phyloP scores from a whole-genome alignment of 92 coral and sea anemone genomes.

The Anthopleura xanthogrammica region DNA sequence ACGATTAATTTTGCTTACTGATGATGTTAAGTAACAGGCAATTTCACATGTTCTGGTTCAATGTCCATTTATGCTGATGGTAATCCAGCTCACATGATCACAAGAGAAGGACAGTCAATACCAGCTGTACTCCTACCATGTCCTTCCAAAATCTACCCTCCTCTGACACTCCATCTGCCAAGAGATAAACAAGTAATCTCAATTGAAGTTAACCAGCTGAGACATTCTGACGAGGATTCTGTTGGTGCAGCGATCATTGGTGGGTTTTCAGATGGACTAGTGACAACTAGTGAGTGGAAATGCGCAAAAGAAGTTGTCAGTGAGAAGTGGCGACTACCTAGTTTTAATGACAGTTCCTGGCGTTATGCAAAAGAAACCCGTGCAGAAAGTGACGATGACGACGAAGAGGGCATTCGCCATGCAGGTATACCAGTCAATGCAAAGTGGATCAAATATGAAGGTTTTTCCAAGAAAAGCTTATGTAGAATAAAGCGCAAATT shows the following conservation, averaged over 20 bases:
- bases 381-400: background rate
- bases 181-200: background rate
- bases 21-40: background rate
- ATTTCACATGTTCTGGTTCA: background rate
- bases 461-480: background rate
- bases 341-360: slow-evolving; percentile 3
- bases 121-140: background rate
- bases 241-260: background rate
- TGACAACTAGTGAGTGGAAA: background rate
- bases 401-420: background rate
- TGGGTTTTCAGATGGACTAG: slow-evolving; percentile 1
- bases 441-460: background rate
- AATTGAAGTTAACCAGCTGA: background rate
- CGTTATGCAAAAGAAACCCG: background rate
- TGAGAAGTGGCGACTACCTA: background rate
- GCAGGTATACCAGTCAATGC: background rate
- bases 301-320: background rate
- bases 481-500: background rate
- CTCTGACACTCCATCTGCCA: background rate
- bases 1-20: background rate
- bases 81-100: background rate
- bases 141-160: background rate
- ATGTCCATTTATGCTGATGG: background rate
- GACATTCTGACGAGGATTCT: background rate
- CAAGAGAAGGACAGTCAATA: background rate